Conservation (phyloP, 2,888 invertebrate genomes). For the Melanostoma scalare region DNA sequence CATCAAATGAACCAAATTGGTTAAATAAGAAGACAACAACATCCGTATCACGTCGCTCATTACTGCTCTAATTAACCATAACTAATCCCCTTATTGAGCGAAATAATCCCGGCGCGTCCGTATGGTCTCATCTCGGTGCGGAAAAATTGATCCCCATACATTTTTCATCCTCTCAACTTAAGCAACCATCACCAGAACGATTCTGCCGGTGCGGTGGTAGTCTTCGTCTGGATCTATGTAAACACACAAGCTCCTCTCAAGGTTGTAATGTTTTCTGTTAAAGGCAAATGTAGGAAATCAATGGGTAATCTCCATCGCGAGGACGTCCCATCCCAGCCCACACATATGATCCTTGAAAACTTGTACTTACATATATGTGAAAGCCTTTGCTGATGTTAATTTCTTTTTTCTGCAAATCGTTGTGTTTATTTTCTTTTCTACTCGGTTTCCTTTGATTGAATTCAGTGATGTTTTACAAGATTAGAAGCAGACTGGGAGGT, state of each 20-base stretch:
- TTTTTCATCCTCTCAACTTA: constrained; percentile 39
- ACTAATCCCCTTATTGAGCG: constrained; percentile 62
- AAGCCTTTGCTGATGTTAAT: constrained; percentile 42
- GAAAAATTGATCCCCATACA: constrained; percentile 55
- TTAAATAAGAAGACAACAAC: constrained; percentile 14
- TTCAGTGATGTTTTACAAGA: constrained; percentile 68
- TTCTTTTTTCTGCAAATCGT: constrained; percentile 7
- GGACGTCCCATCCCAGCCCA: constrained; percentile 24
- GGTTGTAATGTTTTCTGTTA: constrained; percentile 6
- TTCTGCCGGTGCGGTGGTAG: too few species aligned
- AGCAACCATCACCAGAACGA: neutral
- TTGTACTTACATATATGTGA: constrained; percentile 1
- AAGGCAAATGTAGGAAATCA: constrained; percentile 49
- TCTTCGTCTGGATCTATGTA: too few species aligned
- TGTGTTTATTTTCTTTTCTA: constrained; percentile 23
- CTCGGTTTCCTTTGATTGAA: constrained; percentile 64
- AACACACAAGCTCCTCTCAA: neutral
- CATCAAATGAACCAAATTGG: constrained; percentile 18
- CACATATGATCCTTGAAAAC: constrained; percentile 13
- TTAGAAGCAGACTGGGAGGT: constrained; percentile 35
- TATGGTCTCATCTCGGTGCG: constrained; percentile 44
- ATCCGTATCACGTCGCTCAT: constrained; percentile 43
- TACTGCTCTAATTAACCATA: constrained; percentile 70
- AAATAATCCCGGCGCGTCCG: constrained; percentile 51
- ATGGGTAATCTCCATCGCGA: constrained; percentile 60